phyloP scores from a whole-genome alignment of 2,113 vertebrate genomes.

The Falco punctatus region DNA sequence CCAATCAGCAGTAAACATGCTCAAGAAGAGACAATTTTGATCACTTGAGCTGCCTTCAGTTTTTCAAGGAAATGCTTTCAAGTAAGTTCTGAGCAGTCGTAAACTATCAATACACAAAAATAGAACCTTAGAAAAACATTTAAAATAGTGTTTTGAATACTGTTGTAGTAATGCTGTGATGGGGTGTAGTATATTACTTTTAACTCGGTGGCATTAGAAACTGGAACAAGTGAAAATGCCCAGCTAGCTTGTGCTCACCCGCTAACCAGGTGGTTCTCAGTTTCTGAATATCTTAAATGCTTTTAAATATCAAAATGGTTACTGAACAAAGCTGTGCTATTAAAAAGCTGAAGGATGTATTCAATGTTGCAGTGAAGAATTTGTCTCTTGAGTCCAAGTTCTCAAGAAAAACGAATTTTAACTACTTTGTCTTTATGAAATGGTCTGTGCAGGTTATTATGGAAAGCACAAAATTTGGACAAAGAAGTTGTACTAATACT shows the following conservation, averaged over 20 bases:
- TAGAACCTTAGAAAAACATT: not conserved
- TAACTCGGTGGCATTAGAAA: not conserved
- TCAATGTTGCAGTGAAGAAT: not conserved
- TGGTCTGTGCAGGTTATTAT: not conserved
- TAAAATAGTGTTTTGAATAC: not conserved
- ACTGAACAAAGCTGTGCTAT: not conserved
- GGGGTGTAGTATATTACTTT: not conserved
- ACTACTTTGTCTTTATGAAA: not conserved
- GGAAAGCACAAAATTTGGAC: not conserved
- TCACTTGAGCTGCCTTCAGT: not conserved
- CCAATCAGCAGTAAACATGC: not conserved
- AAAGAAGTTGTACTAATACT: not conserved
- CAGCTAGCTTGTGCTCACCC: not conserved
- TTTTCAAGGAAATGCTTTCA: not conserved
- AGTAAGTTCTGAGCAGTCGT: not conserved
- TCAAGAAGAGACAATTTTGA: not conserved
- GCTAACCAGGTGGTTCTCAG: not conserved
- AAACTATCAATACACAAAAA: not conserved
- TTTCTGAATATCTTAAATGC: not conserved
- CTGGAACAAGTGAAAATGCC: not conserved
- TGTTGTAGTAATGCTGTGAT: not conserved
- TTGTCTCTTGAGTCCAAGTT: not conserved
- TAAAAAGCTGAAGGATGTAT: not conserved
- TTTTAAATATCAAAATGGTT: not conserved
- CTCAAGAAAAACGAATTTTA: not conserved